phyloP scores from a whole-genome alignment of 2,797 vertebrate species.

The Sebastes miniatus region DNA sequence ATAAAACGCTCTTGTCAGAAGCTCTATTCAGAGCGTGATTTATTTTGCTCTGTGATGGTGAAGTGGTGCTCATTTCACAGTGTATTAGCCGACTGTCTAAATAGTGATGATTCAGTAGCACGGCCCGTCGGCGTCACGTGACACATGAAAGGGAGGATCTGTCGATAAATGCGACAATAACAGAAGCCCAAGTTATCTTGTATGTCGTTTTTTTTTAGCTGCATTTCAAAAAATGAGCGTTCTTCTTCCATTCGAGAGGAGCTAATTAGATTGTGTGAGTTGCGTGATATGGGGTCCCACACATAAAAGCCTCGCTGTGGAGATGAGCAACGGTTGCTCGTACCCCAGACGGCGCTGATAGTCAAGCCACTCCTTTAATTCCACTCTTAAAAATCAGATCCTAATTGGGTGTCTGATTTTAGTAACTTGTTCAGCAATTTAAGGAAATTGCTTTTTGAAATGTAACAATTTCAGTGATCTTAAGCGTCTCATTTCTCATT shows the following conservation, averaged over 20 bases:
- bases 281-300: conserved; percentile 73
- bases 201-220: conserved; percentile 47
- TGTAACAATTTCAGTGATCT: conserved; percentile 74
- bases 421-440: conserved; percentile 78
- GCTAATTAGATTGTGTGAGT: conserved; percentile 83
- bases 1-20: conserved; percentile 66
- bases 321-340: conserved; percentile 72
- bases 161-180: conserved; percentile 78
- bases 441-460: conserved; percentile 80
- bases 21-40: conserved; percentile 65
- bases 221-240: conserved; percentile 65
- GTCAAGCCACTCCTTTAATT: conserved; percentile 74
- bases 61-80: conserved; percentile 80
- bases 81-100: conserved; percentile 79
- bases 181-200: conserved; percentile 70
- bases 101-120: conserved; percentile 75
- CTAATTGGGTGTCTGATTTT: conserved; percentile 83
- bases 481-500: conserved; percentile 71
- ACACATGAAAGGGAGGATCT: conserved; percentile 74
- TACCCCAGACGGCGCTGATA: conserved; percentile 77
- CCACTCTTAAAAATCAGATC: conserved; percentile 74
- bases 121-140: conserved; percentile 66
- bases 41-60: conserved; percentile 67
- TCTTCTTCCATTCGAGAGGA: conserved; percentile 70
- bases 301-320: conserved; percentile 75